Evolutionary conservation across 1,140 invertebrate genomes (phyloP).

Genomic region (Drosophila bocqueti): DNA sequence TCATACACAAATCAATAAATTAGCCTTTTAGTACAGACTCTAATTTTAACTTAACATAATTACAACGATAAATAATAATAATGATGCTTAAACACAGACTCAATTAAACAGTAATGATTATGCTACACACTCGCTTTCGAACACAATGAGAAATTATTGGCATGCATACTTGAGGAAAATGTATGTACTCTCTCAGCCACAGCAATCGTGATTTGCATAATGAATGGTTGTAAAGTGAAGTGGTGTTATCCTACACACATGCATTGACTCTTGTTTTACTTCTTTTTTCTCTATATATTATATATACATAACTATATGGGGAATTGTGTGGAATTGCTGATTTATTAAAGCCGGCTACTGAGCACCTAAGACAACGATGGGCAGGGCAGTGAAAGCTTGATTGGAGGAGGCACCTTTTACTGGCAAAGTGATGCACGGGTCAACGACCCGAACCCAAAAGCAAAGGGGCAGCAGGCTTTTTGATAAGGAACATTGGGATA

Average conservation of each 20-base stretch:
- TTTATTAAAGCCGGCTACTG: constrained; percentile 51
- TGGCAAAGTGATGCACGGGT: constrained; percentile 23
- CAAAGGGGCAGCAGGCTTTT: constrained; percentile 8
- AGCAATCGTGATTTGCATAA: constrained; percentile 52
- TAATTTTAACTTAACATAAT: constrained; percentile 51
- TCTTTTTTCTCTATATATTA: constrained; percentile 1
- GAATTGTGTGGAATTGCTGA: constrained; percentile 47
- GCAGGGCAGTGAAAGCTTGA: constrained; percentile 58
- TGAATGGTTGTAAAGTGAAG: constrained; percentile 32
- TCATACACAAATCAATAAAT: constrained; percentile 64
- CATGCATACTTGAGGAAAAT: constrained; percentile 39
- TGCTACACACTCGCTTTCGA: constrained; percentile 36
- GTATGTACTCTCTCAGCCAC: constrained; percentile 16
- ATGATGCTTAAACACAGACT: constrained; percentile 39
- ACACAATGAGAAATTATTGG: constrained; percentile 51
- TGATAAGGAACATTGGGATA: constrained; percentile 3
- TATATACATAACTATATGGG: constrained; percentile 36
- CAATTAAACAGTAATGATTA: constrained; percentile 48
- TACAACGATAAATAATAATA: constrained; percentile 60
- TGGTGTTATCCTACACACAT: constrained; percentile 49
- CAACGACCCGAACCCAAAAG: constrained; percentile 27
- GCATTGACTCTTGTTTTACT: constrained; percentile 42
- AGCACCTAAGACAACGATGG: constrained; percentile 59
- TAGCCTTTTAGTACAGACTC: constrained; percentile 57
- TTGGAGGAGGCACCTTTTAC: constrained; percentile 43